phyloP scores from a whole-genome alignment of 2,113 vertebrate species.

The Microtus montanus region DNA sequence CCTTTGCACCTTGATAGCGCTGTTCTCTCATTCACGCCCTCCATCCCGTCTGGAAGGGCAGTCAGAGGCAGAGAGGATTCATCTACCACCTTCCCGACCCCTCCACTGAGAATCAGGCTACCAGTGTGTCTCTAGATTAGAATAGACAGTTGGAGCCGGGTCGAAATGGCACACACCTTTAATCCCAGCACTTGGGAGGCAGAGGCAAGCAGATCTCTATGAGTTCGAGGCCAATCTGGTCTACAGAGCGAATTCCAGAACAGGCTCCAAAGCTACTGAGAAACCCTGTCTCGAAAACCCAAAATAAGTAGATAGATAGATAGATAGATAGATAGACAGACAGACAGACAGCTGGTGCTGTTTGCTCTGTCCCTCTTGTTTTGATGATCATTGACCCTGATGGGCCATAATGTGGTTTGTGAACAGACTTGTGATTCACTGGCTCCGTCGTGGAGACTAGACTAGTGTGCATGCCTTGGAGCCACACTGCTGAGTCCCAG shows the following conservation, averaged over 20 bases:
- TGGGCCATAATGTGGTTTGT: background rate
- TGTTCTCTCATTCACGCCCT: background rate
- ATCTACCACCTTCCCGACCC: background rate
- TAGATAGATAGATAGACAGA: no score
- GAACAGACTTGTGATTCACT: background rate
- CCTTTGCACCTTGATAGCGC: background rate
- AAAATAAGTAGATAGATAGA: no score
- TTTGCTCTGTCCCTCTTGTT: background rate
- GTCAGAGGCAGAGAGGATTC: background rate
- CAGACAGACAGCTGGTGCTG: background rate
- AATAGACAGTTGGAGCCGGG: background rate
- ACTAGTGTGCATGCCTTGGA: background rate
- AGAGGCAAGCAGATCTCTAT: no score
- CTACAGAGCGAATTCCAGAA: no score
- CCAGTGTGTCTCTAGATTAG: background rate
- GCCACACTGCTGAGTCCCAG: background rate
- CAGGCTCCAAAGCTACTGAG: no score
- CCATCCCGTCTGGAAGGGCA: background rate
- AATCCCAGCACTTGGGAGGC: no score
- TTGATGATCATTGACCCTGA: background rate
- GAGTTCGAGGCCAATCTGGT: no score
- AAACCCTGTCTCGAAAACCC: no score
- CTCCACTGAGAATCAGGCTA: background rate
- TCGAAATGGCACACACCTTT: accelerated
- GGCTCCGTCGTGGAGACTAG: background rate